phyloP scores from a whole-genome alignment of 1,140 invertebrate species.

The Drosophila pandora region DNA sequence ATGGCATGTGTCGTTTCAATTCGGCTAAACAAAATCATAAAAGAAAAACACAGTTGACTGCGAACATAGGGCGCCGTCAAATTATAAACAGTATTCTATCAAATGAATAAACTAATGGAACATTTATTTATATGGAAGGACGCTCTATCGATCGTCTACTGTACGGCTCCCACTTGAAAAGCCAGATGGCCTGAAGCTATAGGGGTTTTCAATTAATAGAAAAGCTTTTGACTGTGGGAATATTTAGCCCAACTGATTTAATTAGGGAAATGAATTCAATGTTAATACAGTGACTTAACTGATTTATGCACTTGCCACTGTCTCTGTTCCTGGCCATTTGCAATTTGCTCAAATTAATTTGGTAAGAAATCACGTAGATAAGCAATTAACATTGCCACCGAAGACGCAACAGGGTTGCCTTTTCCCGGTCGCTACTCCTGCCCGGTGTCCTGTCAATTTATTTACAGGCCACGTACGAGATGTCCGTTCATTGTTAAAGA shows the following conservation, averaged over 20 bases:
- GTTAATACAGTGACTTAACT: constrained; percentile 81
- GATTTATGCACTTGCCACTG: constrained; percentile 59
- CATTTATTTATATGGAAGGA: neutral
- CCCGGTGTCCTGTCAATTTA: constrained; percentile 49
- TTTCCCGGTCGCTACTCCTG: constrained; percentile 10
- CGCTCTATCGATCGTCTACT: constrained; percentile 1
- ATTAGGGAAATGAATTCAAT: constrained; percentile 81
- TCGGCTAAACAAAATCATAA: constrained; percentile 63
- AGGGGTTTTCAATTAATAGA: constrained; percentile 71
- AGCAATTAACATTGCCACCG: constrained; percentile 78
- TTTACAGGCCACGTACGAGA: constrained; percentile 70
- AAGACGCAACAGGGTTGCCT: constrained; percentile 28
- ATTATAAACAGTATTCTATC: neutral
- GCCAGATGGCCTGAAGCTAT: constrained; percentile 23
- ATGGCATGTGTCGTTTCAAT: constrained; percentile 55
- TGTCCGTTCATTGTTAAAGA: constrained; percentile 69
- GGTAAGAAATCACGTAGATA: constrained; percentile 84
- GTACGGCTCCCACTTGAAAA: constrained; percentile 9
- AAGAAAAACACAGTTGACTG: constrained; percentile 44
- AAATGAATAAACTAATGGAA: neutral
- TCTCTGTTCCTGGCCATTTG: constrained; percentile 42
- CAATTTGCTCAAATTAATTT: constrained; percentile 83
- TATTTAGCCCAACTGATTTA: constrained; percentile 67
- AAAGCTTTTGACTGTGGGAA: constrained; percentile 59
- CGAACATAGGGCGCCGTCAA: constrained; percentile 6